Evolutionary conservation across 2,797 vertebrate genomes (phyloP), one percentile per base, ranked within the genome.

Genomic region (Lepidocolaptes lacrymiger): DNA sequence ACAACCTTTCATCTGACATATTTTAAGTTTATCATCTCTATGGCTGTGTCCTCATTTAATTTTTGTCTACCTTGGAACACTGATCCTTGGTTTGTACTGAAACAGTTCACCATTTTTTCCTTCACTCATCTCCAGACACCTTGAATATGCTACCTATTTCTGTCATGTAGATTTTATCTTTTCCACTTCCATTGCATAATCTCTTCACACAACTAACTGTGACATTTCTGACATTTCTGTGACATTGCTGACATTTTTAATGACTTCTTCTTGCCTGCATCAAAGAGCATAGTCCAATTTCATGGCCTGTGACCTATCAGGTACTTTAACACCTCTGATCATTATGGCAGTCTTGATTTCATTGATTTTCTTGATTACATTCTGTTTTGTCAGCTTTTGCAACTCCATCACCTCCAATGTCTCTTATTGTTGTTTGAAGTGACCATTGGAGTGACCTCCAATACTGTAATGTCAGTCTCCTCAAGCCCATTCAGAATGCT

Each of bases 211-310:
- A 92, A 71, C 41, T 82, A 86, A 84, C 1, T 5, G 80, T 78
- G 89, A 94, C 91, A 86, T 71, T 86, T 46, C 77, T 96, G 92
- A 78, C 82, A 93, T 94, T 94, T 95, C 59, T 89, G 58, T 91
- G 79, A 89, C 92, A 91, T 11, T 51, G 36, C 27, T 92, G 93
- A 87, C 88, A 87, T 94, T 95, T 94, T 56, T 91, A 78, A 91
- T 80, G 77, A 49, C 49, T 95, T 95, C 62, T 86, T 59, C 67
- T 13, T 88, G 52, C 30, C 36, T 62, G 32, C 58, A 59, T 78
- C 52, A 73, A 91, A 84, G 19, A 72, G 6, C 76, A 69, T 32
- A 58, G n/a, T 80, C 46, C 61, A 61, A 32, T 85, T 83, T 86
- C 9, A 18, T 79, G 46, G 34, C 71, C 86, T 79, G 75, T 91